Base-by-base conservation (phyloP, 2,888 invertebrate genomes). In the Congeria kusceri region DNA sequence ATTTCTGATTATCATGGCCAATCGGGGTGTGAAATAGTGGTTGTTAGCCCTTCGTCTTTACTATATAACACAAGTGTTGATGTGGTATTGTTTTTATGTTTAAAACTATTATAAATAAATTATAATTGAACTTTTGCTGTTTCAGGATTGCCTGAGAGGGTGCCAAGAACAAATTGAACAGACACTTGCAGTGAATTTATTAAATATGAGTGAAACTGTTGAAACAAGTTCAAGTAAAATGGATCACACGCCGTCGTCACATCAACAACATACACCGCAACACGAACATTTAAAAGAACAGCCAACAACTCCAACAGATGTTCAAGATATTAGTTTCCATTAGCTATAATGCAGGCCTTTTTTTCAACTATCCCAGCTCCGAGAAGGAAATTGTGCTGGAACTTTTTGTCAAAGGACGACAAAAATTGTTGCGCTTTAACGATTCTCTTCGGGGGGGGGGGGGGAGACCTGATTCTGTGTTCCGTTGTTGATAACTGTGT, bases 301-400 rank as follows among this genome's bases (percentile, higher is more conserved):
- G 88, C 95, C 97, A 87, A 96, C 96, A 87, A 97, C 97, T 69
- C 97, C 97, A 88, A 97, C 97, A 89, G 97, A 97, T 94, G 96
- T 97, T 89, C 95, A 96, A 89, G 96, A 97, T 94, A 96, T 97
- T 86, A 96, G 96, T 94, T 97, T 96, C 94, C 96, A 78, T 59
- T 57, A 53, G 53, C n/a, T 15, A 53, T 53, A 5, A 39, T 13
- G 39, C 39, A 39, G 39, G 11, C 39, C 39, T 39, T 39, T 39
- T 15, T 9, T 1, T 11, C 9, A 39, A 39, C 15, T 3, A 13
- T 39, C 1, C 3, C 9, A 39, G 39, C 11, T 39, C 39, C 9
- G 32, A 32, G 4, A 7, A 7, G 32, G 4, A 32, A 32, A 4
- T 32, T 11, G 5, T 7, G 32, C 32, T 32, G 32, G 11, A 32